A percentile compares a stretch with the other conserved stretches of the same genome.
phyloP scores from a whole-genome alignment of 2,113 vertebrate species.

The Sciurus niger region DNA sequence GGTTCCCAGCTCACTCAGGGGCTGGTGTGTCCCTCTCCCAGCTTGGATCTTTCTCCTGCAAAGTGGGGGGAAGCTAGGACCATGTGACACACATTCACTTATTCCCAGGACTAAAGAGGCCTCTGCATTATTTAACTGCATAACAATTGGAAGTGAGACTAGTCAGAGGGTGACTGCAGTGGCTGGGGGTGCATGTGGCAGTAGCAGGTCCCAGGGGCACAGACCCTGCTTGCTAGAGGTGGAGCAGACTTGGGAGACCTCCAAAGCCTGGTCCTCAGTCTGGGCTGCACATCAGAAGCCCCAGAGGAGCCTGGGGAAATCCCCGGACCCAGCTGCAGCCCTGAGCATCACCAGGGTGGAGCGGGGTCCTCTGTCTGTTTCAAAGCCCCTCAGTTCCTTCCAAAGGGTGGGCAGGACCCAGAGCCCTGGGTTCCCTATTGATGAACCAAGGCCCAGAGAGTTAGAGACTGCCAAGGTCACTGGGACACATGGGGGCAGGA shows the following conservation, averaged over 20 bases:
- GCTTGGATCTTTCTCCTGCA: not conserved
- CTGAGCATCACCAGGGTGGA: no score
- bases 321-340: not conserved
- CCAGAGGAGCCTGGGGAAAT: not conserved
- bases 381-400: not conserved
- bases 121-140: not conserved
- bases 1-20: slow-evolving; percentile 76
- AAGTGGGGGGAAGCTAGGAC: not conserved
- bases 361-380: fast-evolving
- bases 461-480: not conserved
- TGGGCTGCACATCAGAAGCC: not conserved
- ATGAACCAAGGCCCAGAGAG: not conserved
- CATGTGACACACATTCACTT: not conserved
- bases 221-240: not conserved
- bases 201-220: not conserved
- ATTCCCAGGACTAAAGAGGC: not conserved
- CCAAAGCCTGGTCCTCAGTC: not conserved
- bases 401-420: not conserved
- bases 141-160: no score
- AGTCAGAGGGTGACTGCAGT: not conserved
- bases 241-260: not conserved
- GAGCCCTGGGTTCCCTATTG: not conserved
- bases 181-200: not conserved
- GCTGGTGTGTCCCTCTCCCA: not conserved
- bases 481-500: not conserved